Conservation (phyloP, 1,140 invertebrate species). For the Schlechtendalia chinensis region DNA sequence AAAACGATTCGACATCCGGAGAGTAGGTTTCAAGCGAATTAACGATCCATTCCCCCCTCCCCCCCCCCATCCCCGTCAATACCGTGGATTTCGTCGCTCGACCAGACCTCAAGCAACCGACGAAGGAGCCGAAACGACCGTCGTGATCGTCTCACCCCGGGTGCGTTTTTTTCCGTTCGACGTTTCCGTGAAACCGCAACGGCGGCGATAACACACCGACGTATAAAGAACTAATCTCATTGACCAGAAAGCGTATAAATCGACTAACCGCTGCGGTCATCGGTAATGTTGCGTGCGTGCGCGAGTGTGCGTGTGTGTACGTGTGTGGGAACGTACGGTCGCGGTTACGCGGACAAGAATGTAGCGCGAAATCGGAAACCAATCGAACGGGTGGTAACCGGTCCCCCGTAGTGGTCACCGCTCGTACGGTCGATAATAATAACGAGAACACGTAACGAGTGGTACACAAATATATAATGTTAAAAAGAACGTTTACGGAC, state of each 20-base stretch:
- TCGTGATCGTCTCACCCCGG: too few relatives aligned
- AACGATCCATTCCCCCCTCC: too few relatives aligned
- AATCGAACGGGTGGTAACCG: background rate
- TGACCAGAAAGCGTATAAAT: conserved; percentile 25
- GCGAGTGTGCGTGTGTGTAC: background rate
- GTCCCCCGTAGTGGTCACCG: conserved; percentile 9
- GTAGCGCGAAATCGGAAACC: conserved; percentile 21
- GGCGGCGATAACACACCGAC: conserved; percentile 1
- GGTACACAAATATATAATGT: background rate
- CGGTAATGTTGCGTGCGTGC: background rate
- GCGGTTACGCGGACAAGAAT: background rate
- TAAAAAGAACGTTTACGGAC: background rate
- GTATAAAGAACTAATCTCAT: background rate
- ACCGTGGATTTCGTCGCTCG: too few relatives aligned
- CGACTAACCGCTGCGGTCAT: conserved; percentile 4
- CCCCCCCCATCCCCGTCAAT: too few relatives aligned
- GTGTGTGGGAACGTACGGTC: background rate
- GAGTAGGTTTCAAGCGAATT: too few relatives aligned
- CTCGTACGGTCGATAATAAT: background rate
- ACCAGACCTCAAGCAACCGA: too few relatives aligned
- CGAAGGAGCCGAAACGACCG: too few relatives aligned
- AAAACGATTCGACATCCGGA: too few relatives aligned
- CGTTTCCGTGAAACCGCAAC: too few relatives aligned
- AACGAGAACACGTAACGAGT: background rate
- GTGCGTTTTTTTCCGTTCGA: too few relatives aligned